Percentiles rank a stretch among this genome's conserved stretches.
Evolutionary conservation across 2,797 vertebrate species (phyloP).

Genomic region (Gymnoscopelus microlampas): DNA sequence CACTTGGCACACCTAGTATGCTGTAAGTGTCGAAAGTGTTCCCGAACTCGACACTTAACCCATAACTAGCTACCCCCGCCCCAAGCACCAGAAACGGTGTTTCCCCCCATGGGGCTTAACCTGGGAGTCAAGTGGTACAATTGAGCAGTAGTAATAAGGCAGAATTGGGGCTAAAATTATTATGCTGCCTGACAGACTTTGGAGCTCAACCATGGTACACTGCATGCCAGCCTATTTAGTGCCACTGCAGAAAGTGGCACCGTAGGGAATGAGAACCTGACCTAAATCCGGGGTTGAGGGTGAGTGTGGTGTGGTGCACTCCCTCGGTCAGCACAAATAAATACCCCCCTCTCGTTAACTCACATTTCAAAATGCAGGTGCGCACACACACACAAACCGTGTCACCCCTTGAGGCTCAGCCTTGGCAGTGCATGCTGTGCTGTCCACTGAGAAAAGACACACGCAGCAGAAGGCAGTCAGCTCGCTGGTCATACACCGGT

Average conservation of each 20-base stretch:
- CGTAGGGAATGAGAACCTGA: constrained; percentile 47
- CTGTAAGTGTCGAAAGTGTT: too few species aligned
- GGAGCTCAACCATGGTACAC: constrained; percentile 31
- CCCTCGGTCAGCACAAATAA: constrained; percentile 55
- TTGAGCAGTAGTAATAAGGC: too few species aligned
- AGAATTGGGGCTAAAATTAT: too few species aligned
- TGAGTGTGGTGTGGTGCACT: constrained; percentile 29
- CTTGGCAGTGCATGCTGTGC: constrained; percentile 45
- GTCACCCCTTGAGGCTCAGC: constrained; percentile 33
- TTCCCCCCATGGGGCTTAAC: too few species aligned
- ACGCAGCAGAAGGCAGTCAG: constrained; percentile 22
- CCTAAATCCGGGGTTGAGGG: constrained; percentile 30
- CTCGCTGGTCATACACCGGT: constrained; percentile 31
- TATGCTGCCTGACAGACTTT: constrained; percentile 25
- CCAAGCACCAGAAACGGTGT: too few species aligned
- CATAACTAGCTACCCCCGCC: too few species aligned
- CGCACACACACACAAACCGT: constrained; percentile 10
- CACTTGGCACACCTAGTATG: too few species aligned
- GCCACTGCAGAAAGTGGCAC: constrained; percentile 23
- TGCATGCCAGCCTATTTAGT: constrained; percentile 25
- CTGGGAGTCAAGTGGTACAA: too few species aligned
- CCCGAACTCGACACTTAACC: too few species aligned
- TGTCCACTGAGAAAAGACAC: constrained; percentile 42
- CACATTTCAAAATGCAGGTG: not conserved
- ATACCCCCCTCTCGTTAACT: constrained; percentile 41